These are phyloP conservation scores for Lacerta viridis DNA, from an alignment of 2,797 vertebrate species.

Conservation along the genomic window DNA sequence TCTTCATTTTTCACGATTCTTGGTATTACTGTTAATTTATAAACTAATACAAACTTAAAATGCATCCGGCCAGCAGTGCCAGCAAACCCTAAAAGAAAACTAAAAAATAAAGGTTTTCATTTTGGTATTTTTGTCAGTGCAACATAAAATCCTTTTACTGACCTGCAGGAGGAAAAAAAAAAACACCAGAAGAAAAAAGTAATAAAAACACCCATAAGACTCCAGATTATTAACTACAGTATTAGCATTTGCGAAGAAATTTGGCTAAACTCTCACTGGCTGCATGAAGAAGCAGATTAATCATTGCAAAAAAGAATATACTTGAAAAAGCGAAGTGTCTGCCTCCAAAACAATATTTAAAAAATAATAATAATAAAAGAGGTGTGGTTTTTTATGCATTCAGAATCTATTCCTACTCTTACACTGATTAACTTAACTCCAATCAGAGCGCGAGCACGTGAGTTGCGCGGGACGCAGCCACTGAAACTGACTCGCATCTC, in stretches of 20 bases:
- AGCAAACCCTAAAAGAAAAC: slow-evolving; percentile 90
- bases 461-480: slow-evolving; percentile 38
- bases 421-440: slow-evolving; percentile 56
- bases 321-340: slow-evolving; percentile 75
- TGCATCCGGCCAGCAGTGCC: slow-evolving; percentile 99
- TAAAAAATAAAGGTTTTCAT: slow-evolving; percentile 91
- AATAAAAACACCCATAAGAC: slow-evolving; percentile 82
- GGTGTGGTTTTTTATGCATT: slow-evolving; percentile 58
- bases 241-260: slow-evolving; percentile 77
- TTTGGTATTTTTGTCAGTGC: slow-evolving; percentile 95
- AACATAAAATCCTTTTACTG: slow-evolving; percentile 97
- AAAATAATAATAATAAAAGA: slow-evolving; percentile 14
- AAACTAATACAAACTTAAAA: slow-evolving; percentile 95
- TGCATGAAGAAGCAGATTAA: slow-evolving; percentile 75
- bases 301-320: slow-evolving; percentile 77
- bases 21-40: slow-evolving; percentile 99
- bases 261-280: slow-evolving; percentile 74
- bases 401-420: slow-evolving; percentile 54
- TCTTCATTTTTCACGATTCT: slow-evolving; percentile 92
- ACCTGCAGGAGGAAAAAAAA: slow-evolving; percentile 92
- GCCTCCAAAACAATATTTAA: slow-evolving; percentile 41
- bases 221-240: slow-evolving; percentile 76
- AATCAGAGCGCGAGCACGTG: slow-evolving; percentile 24
- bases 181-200: slow-evolving; percentile 81
- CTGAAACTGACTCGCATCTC: background rate